Conservation (phyloP, 2,888 invertebrate species). For the Hipparchia semele region DNA sequence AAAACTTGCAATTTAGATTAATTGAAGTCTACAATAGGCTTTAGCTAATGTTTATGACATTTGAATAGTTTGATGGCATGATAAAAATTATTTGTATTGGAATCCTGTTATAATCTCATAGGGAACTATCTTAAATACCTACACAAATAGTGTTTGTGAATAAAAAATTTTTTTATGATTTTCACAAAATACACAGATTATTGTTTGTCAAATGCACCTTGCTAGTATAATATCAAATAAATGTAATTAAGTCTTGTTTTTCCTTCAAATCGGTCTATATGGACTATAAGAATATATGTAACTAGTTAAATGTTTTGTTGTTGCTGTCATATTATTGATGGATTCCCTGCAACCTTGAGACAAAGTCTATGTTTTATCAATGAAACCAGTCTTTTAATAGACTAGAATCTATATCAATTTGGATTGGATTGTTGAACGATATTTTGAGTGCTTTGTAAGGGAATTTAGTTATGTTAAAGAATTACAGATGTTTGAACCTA, state of each 20-base stretch:
- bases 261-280: background rate
- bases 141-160: background rate
- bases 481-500: background rate
- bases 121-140: background rate
- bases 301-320: background rate
- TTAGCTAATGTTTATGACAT: background rate
- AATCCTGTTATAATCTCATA: background rate
- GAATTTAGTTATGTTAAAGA: background rate
- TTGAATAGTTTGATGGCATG: background rate
- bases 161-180: background rate
- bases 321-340: background rate
- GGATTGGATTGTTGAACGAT: background rate
- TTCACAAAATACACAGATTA: background rate
- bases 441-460: background rate
- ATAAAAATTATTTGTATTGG: background rate
- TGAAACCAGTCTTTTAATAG: background rate
- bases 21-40: background rate
- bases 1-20: background rate
- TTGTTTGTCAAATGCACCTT: background rate
- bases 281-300: background rate
- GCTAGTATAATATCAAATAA: background rate
- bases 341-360: background rate
- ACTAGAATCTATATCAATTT: background rate
- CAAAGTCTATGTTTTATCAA: conserved; percentile 8
- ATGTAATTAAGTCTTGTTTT: background rate